Evolutionary conservation across 1,140 invertebrate genomes (phyloP), one percentile per base, ranked within the genome.

Genomic region (Brachionus rubens): DNA sequence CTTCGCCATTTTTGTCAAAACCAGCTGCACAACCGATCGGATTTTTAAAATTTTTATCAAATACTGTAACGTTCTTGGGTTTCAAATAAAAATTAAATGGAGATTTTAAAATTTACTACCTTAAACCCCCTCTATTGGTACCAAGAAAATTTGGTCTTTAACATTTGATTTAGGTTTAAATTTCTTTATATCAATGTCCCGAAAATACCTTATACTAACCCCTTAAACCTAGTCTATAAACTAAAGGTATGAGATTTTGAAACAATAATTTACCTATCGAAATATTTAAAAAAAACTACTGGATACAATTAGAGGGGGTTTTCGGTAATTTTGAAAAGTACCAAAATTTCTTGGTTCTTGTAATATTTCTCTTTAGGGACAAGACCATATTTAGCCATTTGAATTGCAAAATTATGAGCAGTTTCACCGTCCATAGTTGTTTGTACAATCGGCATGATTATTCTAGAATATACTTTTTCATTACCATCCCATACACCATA

Each of bases 1-100:
- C 93, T 87, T 98, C 92, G 9, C 89, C 96, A 85, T 98, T 89
- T 83, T 99, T 99, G 83, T 99, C 96, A 87, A 98, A 98, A 2
- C 96, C 96, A 77, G 96, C 96, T 54, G 96, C 96, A 79, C 98
- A 90, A 33, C 96, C 96, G 80, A 99, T 81, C 0, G 95, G 95
- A 86, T 96, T 97, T 76, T 86, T 85, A 56, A 98, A 90, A 16
- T 90, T 80, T 77, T 78, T 62, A 4, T 88, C 87, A 19, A 56
- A 30, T 79, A 81, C 43, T 46, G 26, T 48, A 14, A 36, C 67
- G 43, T 43, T 67, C 56, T 76, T 40, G 6, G 6, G 10, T 62
- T 26, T 30, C 41, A 30, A 56, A 52, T 21, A 30, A 19, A 52
- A 21, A 54, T 28, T 9, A 16, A n/a, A n/a, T 65, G 21, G 7